These are phyloP conservation scores for Cyrtodaria siliqua DNA, from an alignment of 2,888 invertebrate species.

Conservation along the genomic window DNA sequence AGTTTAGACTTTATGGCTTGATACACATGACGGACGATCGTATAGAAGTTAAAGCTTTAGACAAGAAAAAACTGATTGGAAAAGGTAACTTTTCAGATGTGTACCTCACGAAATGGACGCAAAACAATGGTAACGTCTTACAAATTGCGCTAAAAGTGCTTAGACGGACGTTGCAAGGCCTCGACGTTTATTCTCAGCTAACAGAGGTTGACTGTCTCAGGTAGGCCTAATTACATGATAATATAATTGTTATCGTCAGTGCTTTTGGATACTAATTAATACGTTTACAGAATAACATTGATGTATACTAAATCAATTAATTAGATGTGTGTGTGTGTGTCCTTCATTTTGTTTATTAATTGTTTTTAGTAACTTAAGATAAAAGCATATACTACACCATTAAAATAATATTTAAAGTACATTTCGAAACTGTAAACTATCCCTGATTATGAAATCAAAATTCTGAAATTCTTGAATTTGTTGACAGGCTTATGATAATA, in stretches of 20 bases:
- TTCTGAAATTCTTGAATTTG: too few relatives aligned
- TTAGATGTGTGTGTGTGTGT: too few relatives aligned
- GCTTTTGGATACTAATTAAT: too few relatives aligned
- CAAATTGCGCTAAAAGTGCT: constrained; percentile 57
- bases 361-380: too few relatives aligned
- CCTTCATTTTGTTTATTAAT: too few relatives aligned
- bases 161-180: constrained; percentile 23
- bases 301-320: too few relatives aligned
- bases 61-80: constrained; percentile 30
- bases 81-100: constrained; percentile 60
- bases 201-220: constrained; percentile 57
- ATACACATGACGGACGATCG: constrained; percentile 42
- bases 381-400: too few relatives aligned
- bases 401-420: too few relatives aligned
- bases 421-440: too few relatives aligned
- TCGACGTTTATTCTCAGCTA: constrained; percentile 48
- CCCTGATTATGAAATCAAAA: too few relatives aligned
- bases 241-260: background rate
- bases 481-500: too few relatives aligned
- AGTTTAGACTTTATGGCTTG: constrained; percentile 46
- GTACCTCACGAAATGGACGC: constrained; percentile 2
- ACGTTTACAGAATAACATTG: too few relatives aligned
- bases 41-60: constrained; percentile 25
- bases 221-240: constrained; percentile 23
- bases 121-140: background rate